Conservation (phyloP, 2,888 invertebrate species). For the Gisinianus flammeolus region DNA sequence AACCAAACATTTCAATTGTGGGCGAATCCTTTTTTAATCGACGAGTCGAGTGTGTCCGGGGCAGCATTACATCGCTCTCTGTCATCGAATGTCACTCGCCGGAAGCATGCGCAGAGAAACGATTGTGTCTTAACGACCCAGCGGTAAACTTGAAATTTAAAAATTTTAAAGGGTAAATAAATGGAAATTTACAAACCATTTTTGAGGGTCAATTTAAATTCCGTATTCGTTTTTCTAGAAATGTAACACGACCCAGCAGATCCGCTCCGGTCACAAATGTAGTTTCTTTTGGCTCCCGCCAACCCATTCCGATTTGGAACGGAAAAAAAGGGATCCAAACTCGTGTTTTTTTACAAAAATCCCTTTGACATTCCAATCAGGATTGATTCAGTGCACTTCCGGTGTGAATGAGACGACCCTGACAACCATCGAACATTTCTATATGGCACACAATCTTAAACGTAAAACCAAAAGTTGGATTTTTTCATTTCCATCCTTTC, state of each 20-base stretch:
- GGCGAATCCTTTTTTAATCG: neutral
- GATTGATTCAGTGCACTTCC: neutral
- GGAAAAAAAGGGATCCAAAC: too few species aligned
- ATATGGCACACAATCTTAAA: neutral
- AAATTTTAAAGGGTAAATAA: too few species aligned
- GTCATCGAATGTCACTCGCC: neutral
- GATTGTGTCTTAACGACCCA: neutral
- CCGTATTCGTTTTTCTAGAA: too few species aligned
- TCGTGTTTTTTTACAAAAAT: neutral
- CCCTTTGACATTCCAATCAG: neutral
- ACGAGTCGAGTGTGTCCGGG: neutral
- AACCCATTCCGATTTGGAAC: too few species aligned
- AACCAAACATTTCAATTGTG: neutral
- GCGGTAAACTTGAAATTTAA: too few species aligned
- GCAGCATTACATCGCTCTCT: neutral
- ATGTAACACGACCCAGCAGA: too few species aligned
- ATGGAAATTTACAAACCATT: too few species aligned
- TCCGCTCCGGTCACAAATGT: too few species aligned
- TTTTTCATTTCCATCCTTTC: too few species aligned
- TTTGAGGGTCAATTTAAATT: too few species aligned
- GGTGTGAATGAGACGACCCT: neutral
- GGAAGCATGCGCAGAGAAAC: neutral
- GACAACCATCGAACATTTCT: neutral
- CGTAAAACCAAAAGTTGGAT: too few species aligned
- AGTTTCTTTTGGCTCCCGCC: too few species aligned